Evolutionary conservation across 2,888 invertebrate genomes (phyloP).

Genomic region (Chalcosyrphus nemorum): DNA sequence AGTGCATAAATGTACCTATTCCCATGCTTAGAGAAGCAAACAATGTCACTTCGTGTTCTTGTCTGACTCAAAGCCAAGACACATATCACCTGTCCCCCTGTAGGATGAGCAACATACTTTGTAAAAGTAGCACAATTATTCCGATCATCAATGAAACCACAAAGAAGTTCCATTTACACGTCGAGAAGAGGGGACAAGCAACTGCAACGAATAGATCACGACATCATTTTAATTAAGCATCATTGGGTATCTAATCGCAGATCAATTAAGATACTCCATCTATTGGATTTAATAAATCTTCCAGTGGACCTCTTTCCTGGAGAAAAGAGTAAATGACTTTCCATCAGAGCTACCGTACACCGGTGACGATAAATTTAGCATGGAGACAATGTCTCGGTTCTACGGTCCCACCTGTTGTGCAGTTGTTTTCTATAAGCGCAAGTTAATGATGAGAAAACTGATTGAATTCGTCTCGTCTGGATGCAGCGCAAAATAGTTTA

Average conservation of each 20-base stretch:
- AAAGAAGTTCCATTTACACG: constrained; percentile 30
- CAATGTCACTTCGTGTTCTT: neutral
- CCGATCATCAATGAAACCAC: neutral
- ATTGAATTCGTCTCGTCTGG: constrained; percentile 57
- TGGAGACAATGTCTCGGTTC: constrained; percentile 34
- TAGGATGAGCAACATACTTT: constrained; percentile 5
- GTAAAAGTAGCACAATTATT: constrained; percentile 30
- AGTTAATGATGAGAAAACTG: constrained; percentile 70
- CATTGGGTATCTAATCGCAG: constrained; percentile 60
- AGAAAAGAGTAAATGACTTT: constrained; percentile 57
- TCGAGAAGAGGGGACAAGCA: neutral
- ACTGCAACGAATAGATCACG: constrained; percentile 68
- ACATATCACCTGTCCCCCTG: constrained; percentile 10
- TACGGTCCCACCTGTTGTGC: constrained; percentile 39
- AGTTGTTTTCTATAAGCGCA: constrained; percentile 8
- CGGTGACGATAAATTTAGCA: constrained; percentile 37
- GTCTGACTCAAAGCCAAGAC: neutral
- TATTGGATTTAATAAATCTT: constrained; percentile 68
- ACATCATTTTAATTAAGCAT: constrained; percentile 70
- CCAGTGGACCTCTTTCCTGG: constrained; percentile 13
- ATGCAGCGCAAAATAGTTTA: constrained; percentile 66
- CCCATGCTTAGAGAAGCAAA: neutral
- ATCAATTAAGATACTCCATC: constrained; percentile 65
- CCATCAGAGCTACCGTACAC: constrained; percentile 44
- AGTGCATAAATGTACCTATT: neutral